Base-by-base conservation (phyloP, 2,797 vertebrate species). In the Sitta carolinensis region DNA sequence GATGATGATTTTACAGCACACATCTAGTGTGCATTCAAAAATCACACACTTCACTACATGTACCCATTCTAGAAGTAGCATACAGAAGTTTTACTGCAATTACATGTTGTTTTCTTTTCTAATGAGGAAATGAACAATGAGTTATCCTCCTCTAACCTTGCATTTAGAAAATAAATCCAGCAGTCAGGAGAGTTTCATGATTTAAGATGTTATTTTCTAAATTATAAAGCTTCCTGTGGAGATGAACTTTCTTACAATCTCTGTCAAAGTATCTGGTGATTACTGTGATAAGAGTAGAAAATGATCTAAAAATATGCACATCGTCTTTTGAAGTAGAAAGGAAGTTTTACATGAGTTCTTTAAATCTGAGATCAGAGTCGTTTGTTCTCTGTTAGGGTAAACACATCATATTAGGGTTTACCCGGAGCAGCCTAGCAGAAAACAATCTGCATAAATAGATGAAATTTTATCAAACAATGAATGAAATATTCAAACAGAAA, bases 371-470 rank as follows among this genome's bases (percentile, higher is more conserved):
- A 89, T 43, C 51, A 75, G 73, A 88, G 58, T 38, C 16, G 0
- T 87, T 89, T 90, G 36, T 68, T 77, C 70, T 70, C 48, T 75
- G 43, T 88, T 61, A 86, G 34, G 63, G 87, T 90, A 94, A 94
- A 90, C 42, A 63, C 21, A 77, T 83, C 79, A 79, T 77, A 40
- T 76, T 80, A 75, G 18, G 43, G 79, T 84, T 96, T 94, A 92
- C 57, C 74, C 63, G 82, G 59, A 84, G 36, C 73, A 84, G 62
- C 34, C 26, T 85, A 69, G 63, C 42, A 77, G 76, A 77, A 93
- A 92, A 86, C 48, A 88, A 87, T 84, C 70, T 94, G 40, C 62
- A 93, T 94, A 91, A 94, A 66, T 25, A 84, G 50, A 87, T n/a
- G 29, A 68, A 75, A 91, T 81, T 93, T 95, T 81, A 93, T 78